Conservation (phyloP, 2,888 invertebrate genomes). For the Bombylius major region DNA sequence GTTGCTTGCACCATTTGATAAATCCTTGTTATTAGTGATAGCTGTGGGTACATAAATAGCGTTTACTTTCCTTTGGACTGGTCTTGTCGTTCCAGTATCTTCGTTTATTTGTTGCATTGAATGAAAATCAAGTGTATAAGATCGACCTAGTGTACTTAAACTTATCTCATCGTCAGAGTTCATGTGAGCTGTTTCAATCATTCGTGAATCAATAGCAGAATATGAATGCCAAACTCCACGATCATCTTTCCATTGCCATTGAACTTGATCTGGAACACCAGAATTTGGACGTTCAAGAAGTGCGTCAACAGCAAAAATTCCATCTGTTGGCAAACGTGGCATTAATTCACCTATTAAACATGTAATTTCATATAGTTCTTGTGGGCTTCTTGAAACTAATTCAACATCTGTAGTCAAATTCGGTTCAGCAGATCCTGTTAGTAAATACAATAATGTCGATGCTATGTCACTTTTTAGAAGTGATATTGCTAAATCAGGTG, state of each 20-base stretch:
- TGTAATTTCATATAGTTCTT: slow-evolving; percentile 95
- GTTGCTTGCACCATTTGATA: slow-evolving; percentile 7
- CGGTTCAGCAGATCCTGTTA: slow-evolving; percentile 75
- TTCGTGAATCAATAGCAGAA: slow-evolving; percentile 82
- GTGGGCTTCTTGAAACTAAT: slow-evolving; percentile 80
- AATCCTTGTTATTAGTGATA: not conserved
- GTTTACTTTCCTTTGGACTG: slow-evolving; percentile 70
- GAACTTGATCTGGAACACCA: slow-evolving; percentile 60
- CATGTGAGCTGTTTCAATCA: slow-evolving; percentile 88
- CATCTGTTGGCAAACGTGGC: slow-evolving; percentile 90
- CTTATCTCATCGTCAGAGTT: slow-evolving; percentile 93
- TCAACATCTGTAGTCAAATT: slow-evolving; percentile 50
- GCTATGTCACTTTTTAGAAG: slow-evolving; percentile 91
- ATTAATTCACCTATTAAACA: slow-evolving; percentile 93
- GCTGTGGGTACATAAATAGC: slow-evolving; percentile 42
- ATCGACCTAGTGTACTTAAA: slow-evolving; percentile 80
- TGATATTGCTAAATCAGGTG: slow-evolving; percentile 85
- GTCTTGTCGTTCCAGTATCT: slow-evolving; percentile 87
- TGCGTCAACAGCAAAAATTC: slow-evolving; percentile 87
- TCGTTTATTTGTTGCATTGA: slow-evolving; percentile 98
- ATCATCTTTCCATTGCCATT: slow-evolving; percentile 98
- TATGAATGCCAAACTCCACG: slow-evolving; percentile 88
- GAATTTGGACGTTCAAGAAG: slow-evolving; percentile 64
- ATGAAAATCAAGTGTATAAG: slow-evolving; percentile 92
- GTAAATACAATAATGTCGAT: slow-evolving; percentile 83